Conservation (phyloP, 2,797 vertebrate genomes). For the Allochrocebus solatus region DNA sequence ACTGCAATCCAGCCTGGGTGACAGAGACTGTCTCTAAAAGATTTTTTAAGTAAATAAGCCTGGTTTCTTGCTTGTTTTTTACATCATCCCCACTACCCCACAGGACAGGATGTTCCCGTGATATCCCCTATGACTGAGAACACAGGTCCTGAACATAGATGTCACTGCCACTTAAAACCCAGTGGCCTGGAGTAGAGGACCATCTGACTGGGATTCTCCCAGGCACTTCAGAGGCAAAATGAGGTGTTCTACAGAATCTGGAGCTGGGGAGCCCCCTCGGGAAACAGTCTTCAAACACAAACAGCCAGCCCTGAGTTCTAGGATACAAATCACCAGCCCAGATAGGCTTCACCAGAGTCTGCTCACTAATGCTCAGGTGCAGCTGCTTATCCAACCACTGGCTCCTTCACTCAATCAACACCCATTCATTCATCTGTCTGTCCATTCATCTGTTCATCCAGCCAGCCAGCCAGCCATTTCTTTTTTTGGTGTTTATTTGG, state of each 20-base stretch:
- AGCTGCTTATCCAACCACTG: neutral
- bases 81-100: neutral
- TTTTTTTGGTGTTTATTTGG: neutral
- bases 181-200: slow-evolving; percentile 52
- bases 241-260: neutral
- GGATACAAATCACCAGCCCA: neutral
- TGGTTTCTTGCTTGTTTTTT: neutral
- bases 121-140: slow-evolving; percentile 63
- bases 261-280: neutral
- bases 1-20: too few species aligned
- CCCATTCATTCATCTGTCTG: rapidly evolving
- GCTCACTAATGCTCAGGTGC: neutral
- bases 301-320: neutral
- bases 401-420: neutral
- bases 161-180: slow-evolving; percentile 66
- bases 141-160: slow-evolving; percentile 27
- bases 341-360: neutral
- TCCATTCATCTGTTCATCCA: neutral
- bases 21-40: too few species aligned
- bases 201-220: slow-evolving; percentile 64
- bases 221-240: slow-evolving; percentile 66
- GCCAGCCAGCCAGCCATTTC: neutral
- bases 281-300: neutral
- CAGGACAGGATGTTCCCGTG: neutral
- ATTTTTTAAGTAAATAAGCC: too few species aligned